Percentiles rank a stretch among this genome's conserved stretches.
Conservation (phyloP, 2,113 vertebrate genomes). For the Plotosus lineatus region DNA sequence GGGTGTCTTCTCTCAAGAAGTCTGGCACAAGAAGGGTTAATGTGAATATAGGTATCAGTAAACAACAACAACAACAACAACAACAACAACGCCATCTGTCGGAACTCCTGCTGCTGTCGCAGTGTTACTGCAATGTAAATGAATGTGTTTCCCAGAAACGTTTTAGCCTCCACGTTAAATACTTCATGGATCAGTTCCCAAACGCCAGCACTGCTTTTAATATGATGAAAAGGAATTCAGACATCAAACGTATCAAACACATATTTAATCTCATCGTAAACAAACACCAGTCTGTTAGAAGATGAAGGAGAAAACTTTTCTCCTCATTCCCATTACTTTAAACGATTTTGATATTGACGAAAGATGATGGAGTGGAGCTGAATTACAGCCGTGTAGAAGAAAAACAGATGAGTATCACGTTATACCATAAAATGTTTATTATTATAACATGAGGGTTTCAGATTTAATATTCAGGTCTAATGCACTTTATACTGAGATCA, state of each 20-base stretch:
- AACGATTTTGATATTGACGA: constrained; percentile 34
- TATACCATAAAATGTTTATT: too few relatives aligned
- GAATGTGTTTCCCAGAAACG: constrained; percentile 65
- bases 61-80: constrained; percentile 19
- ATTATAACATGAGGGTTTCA: too few relatives aligned
- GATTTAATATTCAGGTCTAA: constrained; percentile 43
- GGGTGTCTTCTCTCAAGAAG: constrained; percentile 83
- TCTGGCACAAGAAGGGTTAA: constrained; percentile 65
- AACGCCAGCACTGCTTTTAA: constrained; percentile 44
- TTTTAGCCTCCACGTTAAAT: constrained; percentile 67
- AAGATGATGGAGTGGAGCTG: not conserved
- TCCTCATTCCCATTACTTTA: constrained; percentile 52
- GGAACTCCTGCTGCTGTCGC: constrained; percentile 15
- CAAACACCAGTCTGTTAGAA: constrained; percentile 59
- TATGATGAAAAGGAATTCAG: constrained; percentile 65
- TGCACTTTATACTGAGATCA: constrained; percentile 22
- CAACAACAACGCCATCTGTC: constrained; percentile 34
- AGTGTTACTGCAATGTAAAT: constrained; percentile 40
- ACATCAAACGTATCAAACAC: constrained; percentile 67
- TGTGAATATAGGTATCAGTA: constrained; percentile 29
- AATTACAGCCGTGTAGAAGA: constrained; percentile 3
- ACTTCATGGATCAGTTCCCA: constrained; percentile 63
- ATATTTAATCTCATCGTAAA: constrained; percentile 63
- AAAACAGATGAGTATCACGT: too few relatives aligned
- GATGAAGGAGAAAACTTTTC: constrained; percentile 47